Evolutionary conservation across 92 coral and sea anemone species (phyloP), one percentile per base, ranked within the genome.

Genomic region (Phenganax subtilis): DNA sequence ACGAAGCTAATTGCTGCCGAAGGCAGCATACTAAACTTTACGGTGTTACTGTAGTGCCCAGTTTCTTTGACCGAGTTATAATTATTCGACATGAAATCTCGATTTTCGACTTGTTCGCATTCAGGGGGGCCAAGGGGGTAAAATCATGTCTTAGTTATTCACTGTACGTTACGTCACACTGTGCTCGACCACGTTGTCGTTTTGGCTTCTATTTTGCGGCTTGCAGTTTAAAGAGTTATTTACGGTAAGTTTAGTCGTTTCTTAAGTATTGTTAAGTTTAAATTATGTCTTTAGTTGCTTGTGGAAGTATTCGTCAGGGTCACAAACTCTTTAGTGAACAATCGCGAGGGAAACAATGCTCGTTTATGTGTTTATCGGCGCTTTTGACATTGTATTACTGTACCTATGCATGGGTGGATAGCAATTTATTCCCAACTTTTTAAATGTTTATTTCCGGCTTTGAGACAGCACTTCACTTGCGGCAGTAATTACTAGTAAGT

Each of bases 281-380:
- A 64, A 64, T 15, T 64, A 12, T 64, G 29, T 20, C 70, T 64
- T 3, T 64, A 37, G 47, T 37, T 37, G 47, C 47, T 37, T 37
- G 47, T 37, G 47, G 47, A 37, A 2, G 47, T 37, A 37, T 37
- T 37, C 47, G 5, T 37, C 47, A 37, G 47, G 47, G 47, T 37
- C 47, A 37, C 47, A 5, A 37, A 37, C 47, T 37, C 47, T 37
- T 37, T 37, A 37, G 47, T 37, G 47, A 37, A 37, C 16, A 59
- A 71, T 71, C 76, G 12, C 54, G 76, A 71, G 76, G 76, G 54
- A 31, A 71, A 31, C 76, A 70, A 52, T 71, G 76, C 27, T 71
- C 76, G 12, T 71, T 37, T 71, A 71, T 71, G 54, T 64, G 25
- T 64, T 64, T 64, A 64, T 64, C 70, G 70, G 70, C 70, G 29